phyloP scores from a whole-genome alignment of 2,113 vertebrate genomes.

The Thalassoma bifasciatum region DNA sequence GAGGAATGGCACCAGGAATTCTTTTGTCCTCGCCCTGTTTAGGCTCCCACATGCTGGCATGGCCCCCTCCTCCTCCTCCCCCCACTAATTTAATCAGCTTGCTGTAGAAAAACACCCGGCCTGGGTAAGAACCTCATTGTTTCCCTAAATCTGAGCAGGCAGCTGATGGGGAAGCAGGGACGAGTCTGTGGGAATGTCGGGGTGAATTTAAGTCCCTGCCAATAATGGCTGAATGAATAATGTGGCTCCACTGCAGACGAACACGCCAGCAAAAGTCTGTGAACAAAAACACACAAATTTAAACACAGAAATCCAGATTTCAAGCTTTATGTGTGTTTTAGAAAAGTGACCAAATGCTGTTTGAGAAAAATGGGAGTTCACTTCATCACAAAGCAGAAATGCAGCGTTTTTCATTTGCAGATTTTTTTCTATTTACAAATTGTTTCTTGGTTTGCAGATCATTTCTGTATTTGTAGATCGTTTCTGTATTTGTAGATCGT shows the following conservation, averaged over 20 bases:
- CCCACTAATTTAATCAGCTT: slow-evolving; percentile 41
- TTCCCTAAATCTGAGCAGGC: slow-evolving; percentile 18
- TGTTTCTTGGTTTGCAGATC: no score
- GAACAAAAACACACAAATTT: no score
- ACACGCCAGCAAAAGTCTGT: neutral
- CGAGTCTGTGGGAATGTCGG: slow-evolving; percentile 26
- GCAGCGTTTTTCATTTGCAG: no score
- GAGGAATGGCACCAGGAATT: slow-evolving; percentile 60
- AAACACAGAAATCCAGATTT: no score
- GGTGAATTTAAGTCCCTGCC: neutral
- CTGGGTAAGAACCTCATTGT: slow-evolving; percentile 31
- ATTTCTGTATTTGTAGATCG: no score
- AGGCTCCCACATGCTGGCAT: slow-evolving; percentile 25
- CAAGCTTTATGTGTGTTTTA: no score
- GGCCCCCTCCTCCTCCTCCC: neutral
- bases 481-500: no score
- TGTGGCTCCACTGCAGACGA: neutral
- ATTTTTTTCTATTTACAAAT: no score
- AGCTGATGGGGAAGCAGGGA: slow-evolving; percentile 31
- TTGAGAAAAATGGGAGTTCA: no score
- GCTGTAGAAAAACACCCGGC: slow-evolving; percentile 6
- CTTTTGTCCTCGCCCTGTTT: slow-evolving; percentile 38
- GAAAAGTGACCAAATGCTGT: no score
- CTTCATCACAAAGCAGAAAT: no score
- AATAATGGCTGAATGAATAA: neutral